These are phyloP conservation scores for Xylota segnis DNA, from an alignment of 2,888 invertebrate species.

Conservation along the genomic window DNA sequence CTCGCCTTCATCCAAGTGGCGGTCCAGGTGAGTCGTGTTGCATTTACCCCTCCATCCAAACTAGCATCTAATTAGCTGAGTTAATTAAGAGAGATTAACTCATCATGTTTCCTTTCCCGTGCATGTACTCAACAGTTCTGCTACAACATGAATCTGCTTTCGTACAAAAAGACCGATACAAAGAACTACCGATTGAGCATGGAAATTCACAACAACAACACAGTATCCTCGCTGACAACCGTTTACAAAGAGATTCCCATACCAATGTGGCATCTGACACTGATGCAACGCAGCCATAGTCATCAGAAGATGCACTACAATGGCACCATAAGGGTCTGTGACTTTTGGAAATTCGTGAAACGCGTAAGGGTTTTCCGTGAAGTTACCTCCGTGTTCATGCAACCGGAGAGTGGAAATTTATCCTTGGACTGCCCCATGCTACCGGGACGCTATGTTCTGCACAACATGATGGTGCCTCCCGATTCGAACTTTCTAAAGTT, in stretches of 20 bases:
- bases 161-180: slow-evolving; percentile 77
- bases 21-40: slow-evolving; percentile 25
- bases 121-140: slow-evolving; percentile 77
- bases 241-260: slow-evolving; percentile 78
- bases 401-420: slow-evolving; percentile 79
- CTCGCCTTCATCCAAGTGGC: slow-evolving; percentile 13
- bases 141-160: slow-evolving; percentile 78
- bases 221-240: slow-evolving; percentile 78
- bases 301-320: slow-evolving; percentile 78
- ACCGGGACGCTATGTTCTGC: slow-evolving; percentile 79
- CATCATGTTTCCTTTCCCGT: neutral
- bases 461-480: slow-evolving; percentile 79
- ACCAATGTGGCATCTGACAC: slow-evolving; percentile 42
- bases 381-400: slow-evolving; percentile 78
- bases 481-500: slow-evolving; percentile 79
- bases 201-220: slow-evolving; percentile 78
- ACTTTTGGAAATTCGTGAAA: slow-evolving; percentile 79
- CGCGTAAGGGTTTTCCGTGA: slow-evolving; percentile 79
- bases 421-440: slow-evolving; percentile 80
- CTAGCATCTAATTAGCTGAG: neutral
- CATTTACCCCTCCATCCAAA: neutral
- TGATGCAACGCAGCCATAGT: slow-evolving; percentile 75
- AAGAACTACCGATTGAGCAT: slow-evolving; percentile 78
- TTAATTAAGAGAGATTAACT: slow-evolving; percentile 14
- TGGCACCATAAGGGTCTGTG: slow-evolving; percentile 79